Conservation (phyloP, 2,797 vertebrate species). For the Channallabes apus region DNA sequence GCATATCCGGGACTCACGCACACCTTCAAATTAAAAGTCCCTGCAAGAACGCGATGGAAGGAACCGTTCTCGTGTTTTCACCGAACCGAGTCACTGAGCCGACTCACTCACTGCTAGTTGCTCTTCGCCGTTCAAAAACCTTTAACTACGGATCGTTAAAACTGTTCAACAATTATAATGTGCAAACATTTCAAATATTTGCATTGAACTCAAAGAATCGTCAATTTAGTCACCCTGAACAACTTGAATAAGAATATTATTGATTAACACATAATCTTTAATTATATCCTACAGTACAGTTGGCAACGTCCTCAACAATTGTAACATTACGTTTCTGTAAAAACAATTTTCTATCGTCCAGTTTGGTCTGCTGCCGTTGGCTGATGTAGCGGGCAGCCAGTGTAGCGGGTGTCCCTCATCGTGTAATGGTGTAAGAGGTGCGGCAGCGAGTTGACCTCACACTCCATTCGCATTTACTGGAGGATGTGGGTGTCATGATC, state of each 20-base stretch:
- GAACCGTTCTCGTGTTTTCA: background rate
- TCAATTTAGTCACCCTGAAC: background rate
- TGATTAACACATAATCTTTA: background rate
- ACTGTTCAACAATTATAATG: background rate
- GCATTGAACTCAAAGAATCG: background rate
- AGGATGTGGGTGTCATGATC: too few species aligned
- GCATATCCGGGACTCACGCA: slow-evolving; percentile 1
- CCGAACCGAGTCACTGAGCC: background rate
- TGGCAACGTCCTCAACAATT: too few species aligned
- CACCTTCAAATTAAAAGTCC: slow-evolving; percentile 29
- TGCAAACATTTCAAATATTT: background rate
- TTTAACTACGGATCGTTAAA: background rate
- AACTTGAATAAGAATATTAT: background rate
- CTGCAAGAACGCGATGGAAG: background rate
- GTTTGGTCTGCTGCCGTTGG: too few species aligned
- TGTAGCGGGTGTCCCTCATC: too few species aligned
- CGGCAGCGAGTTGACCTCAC: too few species aligned
- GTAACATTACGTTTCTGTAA: too few species aligned
- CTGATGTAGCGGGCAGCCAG: too few species aligned
- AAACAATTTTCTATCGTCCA: too few species aligned
- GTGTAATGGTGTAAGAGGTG: too few species aligned
- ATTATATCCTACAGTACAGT: background rate
- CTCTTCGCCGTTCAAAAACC: background rate
- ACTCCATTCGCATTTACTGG: too few species aligned
- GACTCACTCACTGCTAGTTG: background rate